Evolutionary conservation across 92 coral and sea anemone genomes (phyloP), one percentile per base, ranked within the genome.

Genomic region (Zoanthus gigantus): DNA sequence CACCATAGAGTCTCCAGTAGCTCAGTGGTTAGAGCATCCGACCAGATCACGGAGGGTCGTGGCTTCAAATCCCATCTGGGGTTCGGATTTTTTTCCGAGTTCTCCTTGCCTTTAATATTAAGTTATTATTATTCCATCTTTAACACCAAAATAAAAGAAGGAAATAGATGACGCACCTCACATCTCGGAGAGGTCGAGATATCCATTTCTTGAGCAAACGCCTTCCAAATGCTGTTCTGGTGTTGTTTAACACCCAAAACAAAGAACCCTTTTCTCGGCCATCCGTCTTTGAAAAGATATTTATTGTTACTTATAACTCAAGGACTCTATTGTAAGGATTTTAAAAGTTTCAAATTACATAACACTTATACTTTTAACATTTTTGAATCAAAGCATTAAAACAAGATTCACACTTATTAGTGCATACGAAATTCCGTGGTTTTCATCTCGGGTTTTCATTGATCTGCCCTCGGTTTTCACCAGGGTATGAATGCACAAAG

Each of bases 171-270:
- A 61, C 68, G 82, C 46, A 93, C 96, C 94, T 86, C 15, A 73
- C 79, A 67, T 92, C 93, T 71, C 77, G 79, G 4, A 95, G 86
- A 0, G 98, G 98, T 16, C 90, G 92, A 56, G 96, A 94, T 72
- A 95, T 83, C 98, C 98, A 95, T 74, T 90, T 92, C 87, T 89
- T 94, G 29, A 95, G 71, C 47, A 93, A 89, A 17, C 98, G 91
- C 52, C 93, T 95, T 66, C 98, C 98, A 85, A 95, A 95, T n/a
- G 92, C 88, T 23, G 98, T 95, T 4, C 76, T 73, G 1, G 97
- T 94, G 89, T 93, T 96, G 83, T 95, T 92, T 13, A 95, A 90
- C 42, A 95, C 91, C 98, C 96, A 94, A 71, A 95, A 91, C 72
- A 95, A 66, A 10, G 95, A 87, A 7, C 91, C 92, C 34, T 87